Base-by-base conservation (phyloP, 2,113 vertebrate genomes). In the Datnioides undecimradiatus region DNA sequence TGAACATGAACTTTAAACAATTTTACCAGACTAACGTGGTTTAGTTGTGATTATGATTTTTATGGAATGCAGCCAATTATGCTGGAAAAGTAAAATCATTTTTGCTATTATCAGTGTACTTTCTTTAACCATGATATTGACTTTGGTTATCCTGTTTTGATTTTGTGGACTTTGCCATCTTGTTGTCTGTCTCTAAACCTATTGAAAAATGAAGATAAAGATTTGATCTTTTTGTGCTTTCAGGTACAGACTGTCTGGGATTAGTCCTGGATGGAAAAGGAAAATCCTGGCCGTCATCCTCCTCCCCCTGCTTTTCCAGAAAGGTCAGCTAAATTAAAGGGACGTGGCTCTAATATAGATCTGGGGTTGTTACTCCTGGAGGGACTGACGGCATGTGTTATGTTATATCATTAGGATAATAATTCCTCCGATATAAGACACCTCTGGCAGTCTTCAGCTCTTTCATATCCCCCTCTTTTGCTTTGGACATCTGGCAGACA, bases 401-500 rank as follows among this genome's bases (percentile, higher is more conserved):
- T 79, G 82, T 92, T 92, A 88, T 88, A 93, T 87, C 81, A 78
- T 89, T 84, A 91, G 88, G 87, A 90, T 91, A 90, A 93, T 92
- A 87, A 91, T 90, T 94, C 83, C 79, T 87, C 55, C 75, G 85
- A 93, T 92, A 88, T 88, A 89, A 89, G 90, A 93, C 91, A 94
- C 93, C 90, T 90, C 91, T 91, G 88, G 74, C 87, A 78, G 79
- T 51, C 76, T 73, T 87, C 16, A 52, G 48, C 69, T 72, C 83
- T 92, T 92, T 94, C 84, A 90, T 92, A 90, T 66, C 73, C 76
- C 71, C 25, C 65, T 68, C 36, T 86, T 86, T 70, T 79, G 76
- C 83, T 75, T 33, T 58, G 62, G 87, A 94, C 94, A 95, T 95
- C 93, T 95, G 94, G 90, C 72, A 81, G 89, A 89, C 94, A 95